A percentile compares a stretch with the other conserved stretches of the same genome.
phyloP scores from a whole-genome alignment of 2,797 vertebrate species.

The Florisuga fusca region DNA sequence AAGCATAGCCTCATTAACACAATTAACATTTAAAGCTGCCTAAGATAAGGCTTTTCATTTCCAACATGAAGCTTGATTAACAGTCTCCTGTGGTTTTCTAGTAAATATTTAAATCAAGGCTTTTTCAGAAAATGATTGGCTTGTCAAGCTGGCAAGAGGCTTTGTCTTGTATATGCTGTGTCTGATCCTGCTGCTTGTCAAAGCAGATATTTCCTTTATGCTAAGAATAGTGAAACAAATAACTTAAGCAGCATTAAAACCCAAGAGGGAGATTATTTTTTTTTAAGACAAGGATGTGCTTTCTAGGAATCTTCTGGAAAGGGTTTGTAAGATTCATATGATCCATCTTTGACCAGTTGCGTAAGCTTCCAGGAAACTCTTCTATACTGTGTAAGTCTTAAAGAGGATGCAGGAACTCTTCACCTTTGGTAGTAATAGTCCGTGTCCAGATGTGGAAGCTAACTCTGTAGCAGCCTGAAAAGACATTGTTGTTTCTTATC shows the following conservation, averaged over 20 bases:
- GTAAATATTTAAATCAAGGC: background rate
- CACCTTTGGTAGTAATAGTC: background rate
- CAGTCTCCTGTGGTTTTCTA: background rate
- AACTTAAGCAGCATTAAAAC: conserved; percentile 59
- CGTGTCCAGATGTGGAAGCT: background rate
- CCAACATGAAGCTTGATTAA: background rate
- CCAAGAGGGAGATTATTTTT: conserved; percentile 20
- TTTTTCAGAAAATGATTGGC: background rate
- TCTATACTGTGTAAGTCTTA: background rate
- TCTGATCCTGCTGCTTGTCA: conserved; percentile 22
- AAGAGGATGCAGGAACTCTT: background rate
- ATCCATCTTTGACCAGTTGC: conserved; percentile 53
- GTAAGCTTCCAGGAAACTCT: conserved; percentile 24
- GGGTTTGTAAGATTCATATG: background rate
- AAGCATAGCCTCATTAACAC: background rate
- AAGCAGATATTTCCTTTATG: conserved; percentile 37
- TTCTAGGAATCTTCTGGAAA: conserved; percentile 62
- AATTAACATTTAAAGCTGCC: background rate
- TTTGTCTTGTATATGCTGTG: background rate
- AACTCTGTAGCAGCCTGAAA: background rate
- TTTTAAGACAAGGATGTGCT: conserved; percentile 30
- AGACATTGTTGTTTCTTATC: background rate
- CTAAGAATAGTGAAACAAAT: conserved; percentile 66
- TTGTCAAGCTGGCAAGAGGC: background rate
- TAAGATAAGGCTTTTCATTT: background rate